Base-by-base conservation (phyloP, 1,140 invertebrate species). In the Camponotus pennsylvanicus region DNA sequence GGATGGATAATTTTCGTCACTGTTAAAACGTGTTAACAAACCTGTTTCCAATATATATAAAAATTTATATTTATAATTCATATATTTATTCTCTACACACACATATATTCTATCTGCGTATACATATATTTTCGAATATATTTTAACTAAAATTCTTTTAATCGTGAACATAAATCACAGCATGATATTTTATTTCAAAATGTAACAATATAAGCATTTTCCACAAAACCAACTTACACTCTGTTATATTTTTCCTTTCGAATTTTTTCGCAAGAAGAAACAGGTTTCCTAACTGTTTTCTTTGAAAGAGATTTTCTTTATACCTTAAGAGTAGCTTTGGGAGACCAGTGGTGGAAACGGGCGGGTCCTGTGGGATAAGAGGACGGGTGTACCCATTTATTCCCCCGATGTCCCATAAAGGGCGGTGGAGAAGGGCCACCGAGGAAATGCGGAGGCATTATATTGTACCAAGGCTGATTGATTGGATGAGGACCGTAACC, bases 281-380 rank as follows among this genome's bases (percentile, higher is more conserved):
- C 89, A 88, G 87, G 91, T 90, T 93, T 92, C 59, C 86, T 88
- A 90, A 84, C 88, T 85, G 80, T 80, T 89, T 90, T 79, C 45
- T 57, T 86, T 18, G 49, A 75, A 79, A 63, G 77, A 76, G 75
- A 85, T 63, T 70, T 59, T 86, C 45, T 85, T 94, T 93, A 95
- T 63, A 95, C 95, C 92, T 95, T 95, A 70, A 95, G 92, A 75
- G 94, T 91, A 76, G 94, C 92, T 93, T 95, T 95, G 21, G 93
- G 92, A 49, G 94, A 94, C 94, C 94, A 94, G 21, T 94, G 94
- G 69, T 94, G 94, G 57, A 95, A 94, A 91, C 94, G 94, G 34
- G 94, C 89, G 32, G 93, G 93, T 85, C 93, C 94, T 63, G 92
- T 88, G 18, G 92, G 90, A 86, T 94, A 94, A 49, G 92, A 93